Evolutionary conservation across 2,113 vertebrate genomes (phyloP).

Genomic region (Dipodomys ordii): DNA sequence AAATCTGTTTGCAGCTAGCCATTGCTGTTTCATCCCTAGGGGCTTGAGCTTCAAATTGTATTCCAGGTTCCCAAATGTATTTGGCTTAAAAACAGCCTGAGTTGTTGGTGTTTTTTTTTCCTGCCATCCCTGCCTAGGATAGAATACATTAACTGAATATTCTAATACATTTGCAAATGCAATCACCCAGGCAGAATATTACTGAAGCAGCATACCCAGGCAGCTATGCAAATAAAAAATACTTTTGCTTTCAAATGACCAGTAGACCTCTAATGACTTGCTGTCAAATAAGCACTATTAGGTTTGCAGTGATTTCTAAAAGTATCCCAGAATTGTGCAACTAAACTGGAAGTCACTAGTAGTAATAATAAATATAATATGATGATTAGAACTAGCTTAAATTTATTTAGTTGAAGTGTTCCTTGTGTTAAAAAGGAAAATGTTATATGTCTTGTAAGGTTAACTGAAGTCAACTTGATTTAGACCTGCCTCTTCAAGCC

Average conservation of each 20-base stretch:
- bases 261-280: background rate
- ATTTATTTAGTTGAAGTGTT: slow-evolving; percentile 35
- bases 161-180: slow-evolving; percentile 19
- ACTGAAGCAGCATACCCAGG: background rate
- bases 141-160: slow-evolving; percentile 35
- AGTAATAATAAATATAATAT: background rate
- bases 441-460: background rate
- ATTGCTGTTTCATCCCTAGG: background rate
- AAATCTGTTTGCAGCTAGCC: slow-evolving; percentile 4
- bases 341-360: background rate
- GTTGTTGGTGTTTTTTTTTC: background rate
- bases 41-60: slow-evolving; percentile 48
- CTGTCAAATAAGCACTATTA: slow-evolving; percentile 40
- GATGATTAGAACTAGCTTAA: background rate
- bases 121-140: background rate
- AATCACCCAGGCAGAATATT: background rate
- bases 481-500: background rate
- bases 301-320: background rate
- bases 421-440: slow-evolving; percentile 34
- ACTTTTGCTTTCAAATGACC: slow-evolving; percentile 54
- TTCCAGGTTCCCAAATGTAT: slow-evolving; percentile 48
- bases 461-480: background rate
- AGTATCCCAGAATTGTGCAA: background rate
- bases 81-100: slow-evolving; percentile 58
- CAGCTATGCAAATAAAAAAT: slow-evolving; percentile 55